Evolutionary conservation across 2,797 vertebrate genomes (phyloP), one percentile per base, ranked within the genome.

Genomic region (Pelodytes ibericus): DNA sequence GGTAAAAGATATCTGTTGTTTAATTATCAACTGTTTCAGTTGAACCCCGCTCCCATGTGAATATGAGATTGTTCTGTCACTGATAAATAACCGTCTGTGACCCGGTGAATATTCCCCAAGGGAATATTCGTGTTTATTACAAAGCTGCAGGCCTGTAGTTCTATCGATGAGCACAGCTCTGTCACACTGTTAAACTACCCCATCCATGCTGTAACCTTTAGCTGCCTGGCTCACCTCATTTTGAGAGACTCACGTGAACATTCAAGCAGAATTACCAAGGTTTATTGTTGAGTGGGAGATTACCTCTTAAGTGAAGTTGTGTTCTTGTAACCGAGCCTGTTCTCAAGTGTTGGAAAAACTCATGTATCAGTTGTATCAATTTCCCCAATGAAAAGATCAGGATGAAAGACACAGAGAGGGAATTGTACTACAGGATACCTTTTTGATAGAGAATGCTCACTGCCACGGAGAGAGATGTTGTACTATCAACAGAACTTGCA

Each of bases 31-130:
- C 47, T 51, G 64, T 47, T 27, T 2, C 10, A 47, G 25, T 16
- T 24, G 29, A 18, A 6, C 25, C 41, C n/a, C 18, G 1, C 27
- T 67, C 26, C 44, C 64, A 11, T 29, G 44, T 30, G 64, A 30
- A 67, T 67, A 67, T 51, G 27, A 67, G 26, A 29, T 47, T 51
- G 49, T 67, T 51, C 27, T 67, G 47, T 67, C 29, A 47, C 26
- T n/a, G 25, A 51, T 66, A 66, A 66, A 66, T 67, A 44, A 67
- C 13, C 30, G 64, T 16, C 18, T 67, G 64, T 67, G 64, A 67
- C 41, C 64, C 27, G n/a, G 64, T 67, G 26, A 51, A 67, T 67
- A 31, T 51, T 2, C 33, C 64, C 26, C 44, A 30, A 67, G 64
- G 64, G 64, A 53, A 11, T n/a, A n/a, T n/a, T 51, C 39, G 13